These are phyloP conservation scores for Ridgeia piscesae DNA, from an alignment of 1,140 invertebrate species.

Conservation along the genomic window DNA sequence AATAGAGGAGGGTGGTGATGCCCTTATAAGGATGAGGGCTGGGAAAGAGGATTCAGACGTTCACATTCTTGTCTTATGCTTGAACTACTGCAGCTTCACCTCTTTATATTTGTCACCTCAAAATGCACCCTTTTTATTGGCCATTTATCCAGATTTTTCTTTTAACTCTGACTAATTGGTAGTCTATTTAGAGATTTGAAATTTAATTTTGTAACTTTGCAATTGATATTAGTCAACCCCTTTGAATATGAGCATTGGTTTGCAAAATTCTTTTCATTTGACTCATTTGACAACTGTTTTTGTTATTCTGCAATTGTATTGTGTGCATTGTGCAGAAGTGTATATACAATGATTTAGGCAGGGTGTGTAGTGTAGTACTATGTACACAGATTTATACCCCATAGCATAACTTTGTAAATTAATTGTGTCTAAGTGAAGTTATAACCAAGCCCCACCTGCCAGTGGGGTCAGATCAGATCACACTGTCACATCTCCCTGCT, in stretches of 20 bases:
- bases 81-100: background rate
- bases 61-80: background rate
- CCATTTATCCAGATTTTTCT: background rate
- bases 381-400: background rate
- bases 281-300: background rate
- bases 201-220: background rate
- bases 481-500: background rate
- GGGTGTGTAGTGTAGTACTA: no score
- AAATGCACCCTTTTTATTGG: background rate
- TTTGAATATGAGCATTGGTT: no score
- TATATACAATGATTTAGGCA: background rate
- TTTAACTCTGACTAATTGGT: background rate
- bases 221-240: background rate
- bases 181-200: background rate
- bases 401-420: background rate
- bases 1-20: no score
- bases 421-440: background rate
- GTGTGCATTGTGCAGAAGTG: background rate
- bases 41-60: background rate
- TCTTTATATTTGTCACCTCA: background rate
- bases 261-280: no score
- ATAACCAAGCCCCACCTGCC: background rate
- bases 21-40: no score
- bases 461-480: background rate
- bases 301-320: background rate